These are phyloP conservation scores for Urechis unicinctus DNA, from an alignment of 2,888 invertebrate species.

Conservation along the genomic window DNA sequence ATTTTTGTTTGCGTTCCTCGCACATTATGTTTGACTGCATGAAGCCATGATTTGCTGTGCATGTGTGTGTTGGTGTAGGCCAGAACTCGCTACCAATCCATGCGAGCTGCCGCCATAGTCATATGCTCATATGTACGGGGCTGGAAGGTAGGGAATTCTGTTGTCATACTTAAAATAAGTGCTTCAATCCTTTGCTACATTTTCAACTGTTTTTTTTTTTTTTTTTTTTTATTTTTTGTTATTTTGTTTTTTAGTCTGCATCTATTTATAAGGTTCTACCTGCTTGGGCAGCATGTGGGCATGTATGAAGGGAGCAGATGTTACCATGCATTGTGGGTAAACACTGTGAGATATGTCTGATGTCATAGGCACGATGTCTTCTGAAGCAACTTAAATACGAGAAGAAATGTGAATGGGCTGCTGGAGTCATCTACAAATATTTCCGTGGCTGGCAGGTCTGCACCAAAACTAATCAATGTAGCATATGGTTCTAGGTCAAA, in stretches of 20 bases:
- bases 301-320: no score
- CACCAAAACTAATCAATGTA: no score
- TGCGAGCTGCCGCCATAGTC: slow-evolving; percentile 56
- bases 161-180: no score
- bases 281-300: no score
- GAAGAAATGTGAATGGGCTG: slow-evolving; percentile 66
- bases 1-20: not conserved
- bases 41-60: not conserved
- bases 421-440: slow-evolving; percentile 62
- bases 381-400: slow-evolving; percentile 60
- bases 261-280: no score
- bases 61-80: slow-evolving; percentile 14
- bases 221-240: no score
- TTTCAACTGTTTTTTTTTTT: no score
- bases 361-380: slow-evolving; percentile 64
- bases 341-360: no score
- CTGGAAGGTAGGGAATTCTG: slow-evolving; percentile 66
- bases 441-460: slow-evolving; percentile 65
- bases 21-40: not conserved
- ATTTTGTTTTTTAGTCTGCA: no score
- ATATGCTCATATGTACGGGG: slow-evolving; percentile 64
- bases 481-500: no score
- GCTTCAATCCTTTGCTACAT: no score
- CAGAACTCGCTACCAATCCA: slow-evolving; percentile 12
- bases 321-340: no score